Base-by-base conservation (phyloP, 2,113 vertebrate species). In the Sapajus apella region DNA sequence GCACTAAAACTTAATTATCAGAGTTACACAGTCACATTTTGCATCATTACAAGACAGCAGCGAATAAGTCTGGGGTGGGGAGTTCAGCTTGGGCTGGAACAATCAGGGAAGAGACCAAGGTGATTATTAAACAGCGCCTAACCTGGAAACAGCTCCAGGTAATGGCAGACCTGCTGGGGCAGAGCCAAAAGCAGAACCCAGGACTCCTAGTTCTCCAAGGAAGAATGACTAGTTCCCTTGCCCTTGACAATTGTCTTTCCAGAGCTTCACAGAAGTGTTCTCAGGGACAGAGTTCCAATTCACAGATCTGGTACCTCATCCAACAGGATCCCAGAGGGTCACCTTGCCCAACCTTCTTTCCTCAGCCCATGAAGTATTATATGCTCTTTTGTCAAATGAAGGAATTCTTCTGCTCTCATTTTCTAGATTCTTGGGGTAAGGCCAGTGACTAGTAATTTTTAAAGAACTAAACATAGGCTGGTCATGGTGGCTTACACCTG, bases 361-460 rank as follows among this genome's bases (percentile, higher is more conserved):
- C 66, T 68, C 37, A 66, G 11, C 21, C 56, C 52, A 82, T 30
- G 11, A 58, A n/a, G 37, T 37, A 80, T 5, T 27, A 77, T 47
- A 30, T 17, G 30, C 8, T 23, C 4, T 91, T 87, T 90, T 56
- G 30, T 91, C 58, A 50, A 96, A 90, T 27, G 8, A 90, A 90
- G 3, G 13, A 68, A 35, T 30, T 85, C 43, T 94, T 88, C 47
- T 81, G 23, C 9, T 43, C 4, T 80, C 23, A 56, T 87, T 84
- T 96, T 94, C 72, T 85, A 56, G 35, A 68, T 85, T 93, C 55
- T 96, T 96, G 10, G 16, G 43, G 21, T n/a, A 95, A 82, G 70
- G n/a, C 37, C n/a, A 76, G 52, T 66, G 68, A 43, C 75, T 50
- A 76, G 30, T 77, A 1, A 45, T 56, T 58, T 87, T 80, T 72